Base-by-base conservation (phyloP, 2,113 vertebrate species). In the Fulica atra region DNA sequence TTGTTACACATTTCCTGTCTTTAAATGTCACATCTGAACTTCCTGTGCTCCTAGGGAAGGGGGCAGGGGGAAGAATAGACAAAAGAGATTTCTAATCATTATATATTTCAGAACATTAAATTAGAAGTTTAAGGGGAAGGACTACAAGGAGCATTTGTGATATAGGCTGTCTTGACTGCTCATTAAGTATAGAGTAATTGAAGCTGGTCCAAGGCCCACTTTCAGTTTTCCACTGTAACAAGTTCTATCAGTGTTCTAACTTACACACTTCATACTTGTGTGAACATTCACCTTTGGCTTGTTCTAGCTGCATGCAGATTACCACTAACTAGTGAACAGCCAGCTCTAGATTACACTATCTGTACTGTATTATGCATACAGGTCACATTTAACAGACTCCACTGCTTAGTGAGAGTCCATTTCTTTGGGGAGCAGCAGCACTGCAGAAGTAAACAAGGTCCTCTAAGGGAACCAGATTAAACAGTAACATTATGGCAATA, bases 31-130 rank as follows among this genome's bases (percentile, higher is more conserved):
- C 90, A 60, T 70, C 85, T 80, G 88, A 96, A 97, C 93, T 96
- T 97, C 95, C 97, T n/a, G 36, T 96, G 93, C 94, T 97, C 93
- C 89, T 54, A 78, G 76, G 53, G 48, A 76, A 69, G 8, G 24
- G 15, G 51, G 48, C 1, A 6, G 20, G 8, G 23, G 35, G 9
- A 81, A 85, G 7, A 92, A 66, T 0, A 63, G 17, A 38, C 46
- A 78, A 81, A 69, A 73, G 0, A 61, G 6, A 38, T 51, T 50
- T 59, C 66, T 59, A 63, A 40, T 20, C 13, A 17, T 33, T 40
- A 9, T 10, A 0, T 31, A n/a, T 56, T 54, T 73, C 60, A 78
- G 60, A 87, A 40, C 5, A 17, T 53, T 3, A 72, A 70, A 25
- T 29, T 38, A 74, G 9, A 40, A 38, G 24, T 64, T 54, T 74